These are phyloP conservation scores for Lagodon rhomboides DNA, from an alignment of 2,797 vertebrate species.

Conservation along the genomic window DNA sequence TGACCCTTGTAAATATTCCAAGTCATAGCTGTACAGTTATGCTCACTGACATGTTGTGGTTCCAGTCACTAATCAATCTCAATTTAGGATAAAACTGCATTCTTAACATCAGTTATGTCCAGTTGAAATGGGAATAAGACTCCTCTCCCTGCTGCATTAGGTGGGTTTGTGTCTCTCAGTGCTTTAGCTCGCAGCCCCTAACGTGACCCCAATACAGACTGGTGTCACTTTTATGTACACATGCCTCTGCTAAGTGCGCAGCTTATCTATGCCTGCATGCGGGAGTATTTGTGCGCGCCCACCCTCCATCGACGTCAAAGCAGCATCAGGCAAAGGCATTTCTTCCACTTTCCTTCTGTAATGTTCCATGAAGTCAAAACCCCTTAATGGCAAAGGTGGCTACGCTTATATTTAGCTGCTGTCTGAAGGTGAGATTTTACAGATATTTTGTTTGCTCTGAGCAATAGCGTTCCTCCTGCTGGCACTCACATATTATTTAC, in stretches of 20 bases:
- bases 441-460: slow-evolving; percentile 85
- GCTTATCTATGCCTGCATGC: slow-evolving; percentile 69
- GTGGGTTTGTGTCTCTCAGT: background rate
- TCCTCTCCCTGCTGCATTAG: background rate
- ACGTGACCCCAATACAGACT: slow-evolving; percentile 30
- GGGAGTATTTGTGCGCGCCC: slow-evolving; percentile 16
- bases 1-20: background rate
- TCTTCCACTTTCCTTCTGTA: slow-evolving; percentile 53
- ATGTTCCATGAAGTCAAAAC: slow-evolving; percentile 73
- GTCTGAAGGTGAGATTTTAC: slow-evolving; percentile 81
- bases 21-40: background rate
- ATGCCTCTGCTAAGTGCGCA: slow-evolving; percentile 45
- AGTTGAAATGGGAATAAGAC: slow-evolving; percentile 2
- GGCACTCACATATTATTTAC: slow-evolving; percentile 89
- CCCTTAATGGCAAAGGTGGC: slow-evolving; percentile 61
- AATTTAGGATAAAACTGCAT: background rate
- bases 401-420: slow-evolving; percentile 64
- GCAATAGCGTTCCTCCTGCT: slow-evolving; percentile 80
- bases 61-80: no score
- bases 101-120: background rate
- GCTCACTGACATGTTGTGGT: background rate
- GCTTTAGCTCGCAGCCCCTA: background rate
- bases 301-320: slow-evolving; percentile 59
- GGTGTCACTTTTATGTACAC: slow-evolving; percentile 57
- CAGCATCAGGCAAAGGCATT: slow-evolving; percentile 40